A percentile compares a stretch with the other conserved stretches of the same genome.
Evolutionary conservation across 2,888 invertebrate genomes (phyloP).

Genomic region (Stegana nigrithorax): DNA sequence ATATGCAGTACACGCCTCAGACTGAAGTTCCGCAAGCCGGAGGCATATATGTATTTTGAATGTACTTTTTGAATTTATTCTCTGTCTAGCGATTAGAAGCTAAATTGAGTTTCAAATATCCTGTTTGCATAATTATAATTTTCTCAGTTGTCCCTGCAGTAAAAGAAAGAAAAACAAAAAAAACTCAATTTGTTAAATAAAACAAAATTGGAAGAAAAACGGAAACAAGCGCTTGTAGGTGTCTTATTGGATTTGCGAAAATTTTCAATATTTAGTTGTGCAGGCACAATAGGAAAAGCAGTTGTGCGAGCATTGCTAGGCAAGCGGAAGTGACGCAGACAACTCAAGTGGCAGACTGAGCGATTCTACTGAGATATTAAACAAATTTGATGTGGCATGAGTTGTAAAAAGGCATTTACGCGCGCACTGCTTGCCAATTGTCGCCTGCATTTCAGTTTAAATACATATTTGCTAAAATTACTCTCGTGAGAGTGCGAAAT

Average conservation of each 20-base stretch:
- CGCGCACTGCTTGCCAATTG: not conserved
- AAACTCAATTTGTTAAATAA: too few relatives aligned
- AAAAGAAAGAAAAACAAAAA: too few relatives aligned
- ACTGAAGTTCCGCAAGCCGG: too few relatives aligned
- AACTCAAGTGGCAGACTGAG: conserved; percentile 10
- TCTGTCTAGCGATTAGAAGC: conserved; percentile 4
- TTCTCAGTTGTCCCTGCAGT: not conserved
- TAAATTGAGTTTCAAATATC: conserved; percentile 3
- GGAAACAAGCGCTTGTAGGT: not conserved
- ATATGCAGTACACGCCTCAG: too few relatives aligned
- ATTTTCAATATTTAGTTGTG: conserved; percentile 6
- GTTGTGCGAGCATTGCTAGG: too few relatives aligned
- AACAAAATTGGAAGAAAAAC: not conserved
- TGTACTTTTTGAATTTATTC: conserved; percentile 14
- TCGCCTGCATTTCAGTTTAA: not conserved
- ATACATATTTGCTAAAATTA: conserved; percentile 9
- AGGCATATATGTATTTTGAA: conserved; percentile 3
- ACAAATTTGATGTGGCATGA: too few relatives aligned
- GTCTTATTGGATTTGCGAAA: conserved; percentile 17
- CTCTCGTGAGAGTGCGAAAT: too few relatives aligned
- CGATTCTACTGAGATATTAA: not conserved
- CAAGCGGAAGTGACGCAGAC: conserved; percentile 12
- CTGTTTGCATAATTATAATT: not conserved
- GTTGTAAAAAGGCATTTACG: not conserved
- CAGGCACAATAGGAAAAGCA: not conserved